Evolutionary conservation across 2,888 invertebrate species (phyloP).

Genomic region (Drosophila nigricruria): DNA sequence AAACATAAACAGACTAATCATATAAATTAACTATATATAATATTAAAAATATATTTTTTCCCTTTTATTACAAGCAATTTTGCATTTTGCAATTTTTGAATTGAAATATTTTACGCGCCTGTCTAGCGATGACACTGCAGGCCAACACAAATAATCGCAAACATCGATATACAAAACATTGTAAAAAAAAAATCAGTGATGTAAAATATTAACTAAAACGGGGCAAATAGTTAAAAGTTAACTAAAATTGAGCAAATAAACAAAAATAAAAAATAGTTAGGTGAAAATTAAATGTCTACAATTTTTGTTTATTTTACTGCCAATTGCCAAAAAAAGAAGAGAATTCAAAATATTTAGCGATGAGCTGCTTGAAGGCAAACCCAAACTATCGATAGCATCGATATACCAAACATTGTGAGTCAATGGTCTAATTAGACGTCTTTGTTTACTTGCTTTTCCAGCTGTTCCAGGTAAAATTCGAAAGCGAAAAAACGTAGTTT

Average conservation of each 20-base stretch:
- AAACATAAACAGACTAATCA: not conserved
- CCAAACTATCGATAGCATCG: constrained; percentile 27
- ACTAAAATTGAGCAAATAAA: not conserved
- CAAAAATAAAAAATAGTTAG: not conserved
- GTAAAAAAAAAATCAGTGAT: no score
- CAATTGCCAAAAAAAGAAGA: not conserved
- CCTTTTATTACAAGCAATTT: no score
- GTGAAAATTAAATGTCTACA: not conserved
- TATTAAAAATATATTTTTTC: no score
- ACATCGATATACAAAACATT: not conserved
- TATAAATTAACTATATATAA: not conserved
- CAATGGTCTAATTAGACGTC: constrained; percentile 28
- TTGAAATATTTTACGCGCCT: no score
- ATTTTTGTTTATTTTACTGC: not conserved
- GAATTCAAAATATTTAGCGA: not conserved
- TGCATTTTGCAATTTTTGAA: no score
- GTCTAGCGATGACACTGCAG: not conserved
- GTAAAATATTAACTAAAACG: not conserved
- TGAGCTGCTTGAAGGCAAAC: not conserved
- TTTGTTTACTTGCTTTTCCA: constrained; percentile 38
- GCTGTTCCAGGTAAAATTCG: constrained; percentile 4
- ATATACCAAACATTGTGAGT: constrained; percentile 26
- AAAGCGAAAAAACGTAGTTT: not conserved
- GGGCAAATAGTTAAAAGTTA: no score
- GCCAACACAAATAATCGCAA: not conserved